phyloP scores from a whole-genome alignment of 2,888 invertebrate species.

The Oeneis ivallda region DNA sequence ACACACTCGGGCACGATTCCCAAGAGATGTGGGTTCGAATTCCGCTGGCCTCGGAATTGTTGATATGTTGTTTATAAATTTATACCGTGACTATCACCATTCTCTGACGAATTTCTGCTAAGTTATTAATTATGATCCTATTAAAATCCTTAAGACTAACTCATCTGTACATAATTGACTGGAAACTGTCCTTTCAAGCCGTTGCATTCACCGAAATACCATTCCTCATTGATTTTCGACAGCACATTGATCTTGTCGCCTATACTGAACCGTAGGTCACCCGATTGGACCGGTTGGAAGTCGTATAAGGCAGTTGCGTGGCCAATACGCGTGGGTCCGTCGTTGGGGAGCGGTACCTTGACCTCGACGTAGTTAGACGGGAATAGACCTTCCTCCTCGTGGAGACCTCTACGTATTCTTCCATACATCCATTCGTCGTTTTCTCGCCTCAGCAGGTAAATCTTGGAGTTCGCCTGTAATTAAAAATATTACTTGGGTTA shows the following conservation, averaged over 20 bases:
- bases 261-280: slow-evolving; percentile 61
- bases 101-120: slow-evolving; percentile 1
- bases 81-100: too few relatives aligned
- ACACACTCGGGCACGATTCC: too few relatives aligned
- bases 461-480: slow-evolving; percentile 86
- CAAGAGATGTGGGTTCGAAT: too few relatives aligned
- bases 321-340: slow-evolving; percentile 51
- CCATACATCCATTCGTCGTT: slow-evolving; percentile 92
- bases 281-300: slow-evolving; percentile 83
- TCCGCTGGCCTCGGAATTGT: too few relatives aligned
- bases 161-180: slow-evolving; percentile 86
- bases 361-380: slow-evolving; percentile 90
- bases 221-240: slow-evolving; percentile 87
- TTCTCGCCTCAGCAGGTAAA: slow-evolving; percentile 85
- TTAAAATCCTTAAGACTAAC: slow-evolving; percentile 56
- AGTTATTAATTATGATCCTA: slow-evolving; percentile 5
- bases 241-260: slow-evolving; percentile 83
- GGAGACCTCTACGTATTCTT: slow-evolving; percentile 78
- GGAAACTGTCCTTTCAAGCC: slow-evolving; percentile 89
- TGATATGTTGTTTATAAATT: too few relatives aligned
- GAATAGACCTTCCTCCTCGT: slow-evolving; percentile 87
- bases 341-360: slow-evolving; percentile 84
- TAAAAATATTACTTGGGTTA: not conserved
- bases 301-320: slow-evolving; percentile 86
- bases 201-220: slow-evolving; percentile 88